Base-by-base conservation (phyloP, 1,140 invertebrate species). In the Oedothorax gibbosus region DNA sequence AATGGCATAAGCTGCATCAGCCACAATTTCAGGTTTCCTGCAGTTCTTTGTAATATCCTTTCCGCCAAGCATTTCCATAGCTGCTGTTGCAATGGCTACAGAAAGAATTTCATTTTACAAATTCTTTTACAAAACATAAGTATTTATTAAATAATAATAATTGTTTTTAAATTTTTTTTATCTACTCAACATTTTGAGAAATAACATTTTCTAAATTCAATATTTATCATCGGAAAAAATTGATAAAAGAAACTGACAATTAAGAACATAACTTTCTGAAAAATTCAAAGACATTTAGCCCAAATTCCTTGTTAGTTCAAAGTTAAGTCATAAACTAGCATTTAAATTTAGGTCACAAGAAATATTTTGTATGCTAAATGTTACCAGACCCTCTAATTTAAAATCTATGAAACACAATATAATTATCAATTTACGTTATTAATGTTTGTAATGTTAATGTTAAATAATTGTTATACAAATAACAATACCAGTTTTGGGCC, bases 1-100 rank as follows among this genome's bases (percentile, higher is more conserved):
- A 87, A 99, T 94, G 7, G 93, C 93, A 91, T 99, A 99, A 6
- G 97, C 98, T 56, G 98, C 97, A 92, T 99, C 97, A 20, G 96
- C 94, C 90, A 99, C 94, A 86, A 99, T 99, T 83, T 98, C 96
- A 0, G 96, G 94, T 89, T 95, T 98, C 64, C 98, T 91, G 88
- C 92, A 93, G 62, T 90, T 89, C 20, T 88, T 93, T 92, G 87
- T 92, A 14, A 91, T 86, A 54, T 88, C 90, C 91, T 86, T 88
- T 56, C 88, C 90, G 5, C 92, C 90, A 69, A 99, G 90, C 97
- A 99, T 99, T 89, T 98, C 95, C 91, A 99, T 97, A 1, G 98
- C 98, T 50, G 98, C 97, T 0, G 98, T 99, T 82, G 94, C 93
- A 88, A 99, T 98, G 10, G 95, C 97, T 95, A 88, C 56, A 90